phyloP scores from a whole-genome alignment of 1,140 invertebrate genomes.

The Heliconius congener region DNA sequence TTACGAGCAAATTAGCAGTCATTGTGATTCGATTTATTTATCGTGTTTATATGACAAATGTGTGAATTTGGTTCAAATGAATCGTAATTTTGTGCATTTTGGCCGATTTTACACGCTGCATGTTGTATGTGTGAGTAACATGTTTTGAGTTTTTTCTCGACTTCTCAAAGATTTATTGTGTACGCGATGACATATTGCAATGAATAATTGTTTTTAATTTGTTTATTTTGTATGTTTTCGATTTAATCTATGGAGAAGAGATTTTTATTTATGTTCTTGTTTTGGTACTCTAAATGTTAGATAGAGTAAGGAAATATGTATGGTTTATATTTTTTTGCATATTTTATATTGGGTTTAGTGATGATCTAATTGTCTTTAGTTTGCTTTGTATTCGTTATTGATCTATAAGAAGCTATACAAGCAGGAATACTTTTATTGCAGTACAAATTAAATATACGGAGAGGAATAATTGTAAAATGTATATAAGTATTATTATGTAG shows the following conservation, averaged over 20 bases:
- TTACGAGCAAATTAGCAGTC: constrained; percentile 79
- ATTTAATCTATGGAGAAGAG: not conserved
- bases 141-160: constrained; percentile 23
- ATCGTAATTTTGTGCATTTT: constrained; percentile 51
- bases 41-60: constrained; percentile 66
- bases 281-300: not conserved
- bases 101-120: constrained; percentile 39
- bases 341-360: not conserved
- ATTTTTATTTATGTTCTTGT: not conserved
- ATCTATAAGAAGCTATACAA: too few species aligned
- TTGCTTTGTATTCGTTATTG: not conserved
- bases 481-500: too few species aligned
- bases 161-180: constrained; percentile 20
- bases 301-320: not conserved
- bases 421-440: too few species aligned
- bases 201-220: constrained; percentile 25
- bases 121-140: constrained; percentile 17
- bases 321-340: not conserved
- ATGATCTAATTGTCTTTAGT: not conserved
- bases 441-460: too few species aligned
- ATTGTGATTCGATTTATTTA: constrained; percentile 78
- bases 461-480: too few species aligned
- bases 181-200: constrained; percentile 21
- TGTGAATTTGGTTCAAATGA: constrained; percentile 59
- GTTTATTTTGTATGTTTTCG: not conserved